phyloP scores from a whole-genome alignment of 2,113 vertebrate genomes.

The Nanger granti region DNA sequence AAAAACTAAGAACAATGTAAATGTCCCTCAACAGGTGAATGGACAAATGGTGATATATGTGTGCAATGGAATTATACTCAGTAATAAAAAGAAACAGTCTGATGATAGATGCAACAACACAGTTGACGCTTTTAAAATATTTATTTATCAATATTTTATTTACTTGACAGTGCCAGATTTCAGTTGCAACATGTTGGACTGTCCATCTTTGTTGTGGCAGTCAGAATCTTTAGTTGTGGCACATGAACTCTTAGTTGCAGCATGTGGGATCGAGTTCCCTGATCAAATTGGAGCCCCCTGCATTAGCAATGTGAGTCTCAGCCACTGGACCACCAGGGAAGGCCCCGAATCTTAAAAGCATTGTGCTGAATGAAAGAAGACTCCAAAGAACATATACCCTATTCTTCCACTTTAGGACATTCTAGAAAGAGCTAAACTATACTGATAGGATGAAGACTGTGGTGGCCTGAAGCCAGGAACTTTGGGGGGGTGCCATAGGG shows the following conservation, averaged over 20 bases:
- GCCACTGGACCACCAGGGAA: neutral
- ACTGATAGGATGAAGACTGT: neutral
- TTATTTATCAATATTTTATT: neutral
- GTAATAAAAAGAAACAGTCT: neutral
- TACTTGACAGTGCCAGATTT: neutral
- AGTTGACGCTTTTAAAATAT: neutral
- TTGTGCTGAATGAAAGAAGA: neutral
- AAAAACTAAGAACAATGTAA: neutral
- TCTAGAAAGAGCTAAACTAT: neutral
- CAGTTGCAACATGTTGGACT: neutral
- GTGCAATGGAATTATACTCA: neutral
- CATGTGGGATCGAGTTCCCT: neutral
- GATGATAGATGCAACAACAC: neutral
- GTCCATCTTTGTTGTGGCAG: neutral
- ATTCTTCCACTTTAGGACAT: neutral
- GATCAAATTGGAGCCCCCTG: neutral
- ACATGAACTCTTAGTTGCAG: neutral
- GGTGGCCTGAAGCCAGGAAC: neutral
- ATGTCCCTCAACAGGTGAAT: neutral
- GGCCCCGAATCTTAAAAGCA: neutral
- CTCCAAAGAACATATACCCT: neutral
- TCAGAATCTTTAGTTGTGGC: neutral
- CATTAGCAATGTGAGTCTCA: neutral
- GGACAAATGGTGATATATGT: neutral
- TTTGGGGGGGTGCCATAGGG: neutral